These are phyloP conservation scores for Pachypanchax playfairii DNA, from an alignment of 2,113 vertebrate genomes.

Conservation along the genomic window DNA sequence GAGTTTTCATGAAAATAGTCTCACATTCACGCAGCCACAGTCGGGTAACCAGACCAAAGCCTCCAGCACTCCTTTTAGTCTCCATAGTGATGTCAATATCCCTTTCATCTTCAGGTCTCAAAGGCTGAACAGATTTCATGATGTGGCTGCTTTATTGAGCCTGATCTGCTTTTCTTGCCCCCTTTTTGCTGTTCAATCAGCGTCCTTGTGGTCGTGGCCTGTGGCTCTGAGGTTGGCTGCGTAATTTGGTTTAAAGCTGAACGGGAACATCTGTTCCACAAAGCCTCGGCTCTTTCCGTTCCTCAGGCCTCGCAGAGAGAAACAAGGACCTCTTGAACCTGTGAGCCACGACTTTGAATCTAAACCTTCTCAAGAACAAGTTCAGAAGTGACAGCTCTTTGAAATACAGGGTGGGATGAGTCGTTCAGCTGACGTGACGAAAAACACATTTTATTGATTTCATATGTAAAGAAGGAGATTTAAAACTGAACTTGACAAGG, in stretches of 20 bases:
- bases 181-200: constrained; percentile 62
- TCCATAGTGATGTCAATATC: constrained; percentile 66
- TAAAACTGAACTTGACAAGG: constrained; percentile 12
- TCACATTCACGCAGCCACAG: constrained; percentile 7
- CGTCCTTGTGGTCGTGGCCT: constrained; percentile 59
- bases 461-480: constrained; percentile 24
- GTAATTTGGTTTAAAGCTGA: constrained; percentile 76
- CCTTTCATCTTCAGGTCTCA: constrained; percentile 66
- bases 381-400: constrained; percentile 19
- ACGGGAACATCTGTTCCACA: constrained; percentile 75
- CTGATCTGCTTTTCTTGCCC: constrained; percentile 67
- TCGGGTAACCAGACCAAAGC: constrained; percentile 39
- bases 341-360: constrained; percentile 1
- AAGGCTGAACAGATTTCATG: constrained; percentile 70
- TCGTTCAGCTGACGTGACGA: constrained; percentile 3
- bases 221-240: constrained; percentile 48
- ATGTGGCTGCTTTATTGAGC: constrained; percentile 69
- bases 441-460: constrained; percentile 30
- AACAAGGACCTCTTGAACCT: constrained; percentile 35
- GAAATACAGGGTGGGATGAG: constrained; percentile 21
- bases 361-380: constrained; percentile 9
- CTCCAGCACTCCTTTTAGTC: constrained; percentile 58
- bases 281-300: constrained; percentile 60
- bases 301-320: constrained; percentile 54
- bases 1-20: constrained; percentile 29